Evolutionary conservation across 2,113 vertebrate genomes (phyloP), one percentile per base, ranked within the genome.

Genomic region (Calonectris borealis): DNA sequence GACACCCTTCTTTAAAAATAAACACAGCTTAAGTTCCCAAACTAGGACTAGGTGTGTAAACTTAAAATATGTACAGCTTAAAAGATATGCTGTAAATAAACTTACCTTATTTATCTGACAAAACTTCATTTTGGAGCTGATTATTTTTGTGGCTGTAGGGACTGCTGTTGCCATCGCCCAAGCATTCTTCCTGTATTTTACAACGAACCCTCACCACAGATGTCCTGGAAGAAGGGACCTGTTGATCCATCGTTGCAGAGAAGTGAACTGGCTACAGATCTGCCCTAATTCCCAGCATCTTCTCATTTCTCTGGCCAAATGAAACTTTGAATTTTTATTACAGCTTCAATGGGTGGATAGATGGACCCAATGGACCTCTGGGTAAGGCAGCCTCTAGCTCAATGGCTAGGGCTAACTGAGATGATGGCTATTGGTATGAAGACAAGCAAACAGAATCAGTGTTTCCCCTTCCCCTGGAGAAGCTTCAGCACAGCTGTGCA

Each of bases 231-330:
- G 46, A 46, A 0, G 0, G 31, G 9, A 85, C 7, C 19, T 57
- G 7, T 1, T 1, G 46, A 52, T 58, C 32, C 31, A 7, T 27
- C 20, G 2, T 13, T 2, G 0, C 15, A 58, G 60, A 66, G 51
- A 34, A 75, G 60, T 36, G 25, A 78, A 36, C 31, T 78, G 38
- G 13, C 55, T 66, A 25, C 14, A 54, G 9, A 75, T 24, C 36
- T 54, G 18, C 51, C 32, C 69, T 18, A 44, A 7, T 61, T n/a
- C 16, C 20, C 82, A 82, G 46, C 4, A 16, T 34, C 24, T 49
- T 78, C 46, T 75, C 24, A 34, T 54, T 64, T 58, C 11, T 49
- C 46, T 2, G 9, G 21, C 24, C 31, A 78, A 82, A 69, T 8
- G 16, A 81, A 86, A 51, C 48, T 36, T 15, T 15, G 44, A 44